Evolutionary conservation across 2,888 invertebrate species (phyloP).

Genomic region (Philopedon plagiatum): DNA sequence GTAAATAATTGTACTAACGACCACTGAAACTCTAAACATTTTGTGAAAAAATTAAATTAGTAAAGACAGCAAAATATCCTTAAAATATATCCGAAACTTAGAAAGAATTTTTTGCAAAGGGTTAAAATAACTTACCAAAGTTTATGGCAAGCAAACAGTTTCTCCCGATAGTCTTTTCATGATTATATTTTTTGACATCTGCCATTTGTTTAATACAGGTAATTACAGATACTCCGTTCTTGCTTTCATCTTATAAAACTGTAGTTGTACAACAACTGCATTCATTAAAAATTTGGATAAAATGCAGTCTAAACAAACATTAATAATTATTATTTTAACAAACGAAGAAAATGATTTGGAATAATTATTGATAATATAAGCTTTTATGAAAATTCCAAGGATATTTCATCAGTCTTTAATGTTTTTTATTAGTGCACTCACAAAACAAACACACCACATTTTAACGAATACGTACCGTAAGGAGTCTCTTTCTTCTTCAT

Average conservation of each 20-base stretch:
- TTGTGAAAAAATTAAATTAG: not conserved
- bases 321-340: too few species aligned
- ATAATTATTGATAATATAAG: not conserved
- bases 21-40: not conserved
- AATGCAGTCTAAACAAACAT: too few species aligned
- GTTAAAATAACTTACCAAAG: not conserved
- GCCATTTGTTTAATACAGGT: too few species aligned
- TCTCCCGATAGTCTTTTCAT: too few species aligned
- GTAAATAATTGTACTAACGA: not conserved
- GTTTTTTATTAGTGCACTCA: not conserved
- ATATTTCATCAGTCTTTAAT: not conserved
- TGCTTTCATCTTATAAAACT: too few species aligned
- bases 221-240: too few species aligned
- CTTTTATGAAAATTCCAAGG: not conserved
- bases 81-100: not conserved
- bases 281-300: too few species aligned
- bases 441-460: not conserved
- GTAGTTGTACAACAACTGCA: too few species aligned
- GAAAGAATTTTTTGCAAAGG: not conserved
- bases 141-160: not conserved
- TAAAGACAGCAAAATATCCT: slow-evolving; percentile 8
- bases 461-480: slow-evolving; percentile 82
- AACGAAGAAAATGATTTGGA: too few species aligned
- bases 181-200: too few species aligned
- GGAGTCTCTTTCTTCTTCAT: slow-evolving; percentile 93